Base-by-base conservation (phyloP, 2,797 vertebrate species). In the Paramormyrops hopkinsi region DNA sequence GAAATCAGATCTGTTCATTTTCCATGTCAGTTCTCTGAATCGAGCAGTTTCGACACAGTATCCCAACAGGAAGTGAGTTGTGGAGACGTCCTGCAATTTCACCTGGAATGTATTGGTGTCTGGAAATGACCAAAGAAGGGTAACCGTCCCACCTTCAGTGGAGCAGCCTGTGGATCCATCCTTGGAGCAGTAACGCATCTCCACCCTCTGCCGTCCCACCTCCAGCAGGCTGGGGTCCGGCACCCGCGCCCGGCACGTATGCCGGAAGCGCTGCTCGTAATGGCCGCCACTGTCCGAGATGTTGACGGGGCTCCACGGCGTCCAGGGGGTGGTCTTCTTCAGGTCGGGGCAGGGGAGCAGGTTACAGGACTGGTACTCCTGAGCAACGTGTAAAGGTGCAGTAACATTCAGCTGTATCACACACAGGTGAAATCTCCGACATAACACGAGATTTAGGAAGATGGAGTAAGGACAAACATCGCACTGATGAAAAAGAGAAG, bases 271-370 rank as follows among this genome's bases (percentile, higher is more conserved):
- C 12, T 97, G 96, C 53, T 97, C 96, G 0, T 97, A 97, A 92
- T 97, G 96, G 2, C 96, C 96, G 0, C 96, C 96, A 0, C 96
- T 96, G 93, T 97, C 96, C 0, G 96, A 96, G 91, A 97, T 97
- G 92, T 97, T 97, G 91, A 97, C 96, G 0, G 96, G 96, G 0
- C 94, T 96, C 96, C 96, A 97, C 0, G 96, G 96, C 0, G 96
- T 97, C 96, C 96, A 97, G 1, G 96, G 96, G 0, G 96, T 97
- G 17, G 96, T 96, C 93, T 97, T 97, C 91, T 97, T 97, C 82
- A 97, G 88, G 91, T 97, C 96, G 0, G 96, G 95, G 87, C 96
- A 97, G 0, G 94, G 86, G 0, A 95, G 95, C 76, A 94, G 95
- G 87, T 97, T 97, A 88, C 96, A 97, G 11, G 95, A 92, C 87